Evolutionary conservation across 2,113 vertebrate species (phyloP).

Genomic region (Salvelinus fontinalis): DNA sequence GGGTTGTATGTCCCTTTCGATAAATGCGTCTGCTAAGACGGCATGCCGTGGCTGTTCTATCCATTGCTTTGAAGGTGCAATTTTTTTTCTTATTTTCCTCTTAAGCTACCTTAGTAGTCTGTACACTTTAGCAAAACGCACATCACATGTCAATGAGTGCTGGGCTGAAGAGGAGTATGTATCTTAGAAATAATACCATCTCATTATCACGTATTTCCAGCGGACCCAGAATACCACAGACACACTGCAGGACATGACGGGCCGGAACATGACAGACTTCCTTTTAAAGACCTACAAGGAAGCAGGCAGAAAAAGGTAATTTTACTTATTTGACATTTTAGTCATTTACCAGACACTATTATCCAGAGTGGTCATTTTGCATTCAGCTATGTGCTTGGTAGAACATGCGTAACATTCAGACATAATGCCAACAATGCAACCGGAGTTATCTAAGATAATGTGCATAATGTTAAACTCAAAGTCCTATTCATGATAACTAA

Average conservation of each 20-base stretch:
- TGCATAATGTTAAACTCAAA: no score
- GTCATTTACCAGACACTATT: neutral
- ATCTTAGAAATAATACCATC: neutral
- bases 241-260: constrained; percentile 85
- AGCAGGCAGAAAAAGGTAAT: constrained; percentile 70
- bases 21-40: neutral
- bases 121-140: no score
- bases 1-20: neutral
- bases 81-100: no score
- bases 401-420: no score
- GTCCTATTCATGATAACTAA: no score
- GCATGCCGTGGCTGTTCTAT: neutral
- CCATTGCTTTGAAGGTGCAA: neutral
- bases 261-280: constrained; percentile 90
- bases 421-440: no score
- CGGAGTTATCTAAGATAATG: no score
- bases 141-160: no score
- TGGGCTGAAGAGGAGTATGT: no score
- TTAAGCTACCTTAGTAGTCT: neutral
- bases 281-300: constrained; percentile 87
- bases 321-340: neutral
- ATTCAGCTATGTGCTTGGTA: neutral
- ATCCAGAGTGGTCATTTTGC: neutral
- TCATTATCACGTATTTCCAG: constrained; percentile 42
- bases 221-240: constrained; percentile 79